These are phyloP conservation scores for Drosophila ogumai DNA, from an alignment of 1,140 invertebrate species.

Conservation along the genomic window DNA sequence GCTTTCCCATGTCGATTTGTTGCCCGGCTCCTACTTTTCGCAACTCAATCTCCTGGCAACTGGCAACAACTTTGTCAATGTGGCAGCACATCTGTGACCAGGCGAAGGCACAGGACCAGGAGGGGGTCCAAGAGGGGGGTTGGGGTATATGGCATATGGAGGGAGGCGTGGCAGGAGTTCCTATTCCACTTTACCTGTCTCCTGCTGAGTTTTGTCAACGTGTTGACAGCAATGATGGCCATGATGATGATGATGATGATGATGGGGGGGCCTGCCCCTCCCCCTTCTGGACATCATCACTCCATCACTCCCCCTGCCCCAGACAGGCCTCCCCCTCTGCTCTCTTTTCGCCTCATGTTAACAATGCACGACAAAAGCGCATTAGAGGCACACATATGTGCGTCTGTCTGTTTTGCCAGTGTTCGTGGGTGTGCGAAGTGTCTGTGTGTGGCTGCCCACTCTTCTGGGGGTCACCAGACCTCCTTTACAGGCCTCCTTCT, in stretches of 20 bases:
- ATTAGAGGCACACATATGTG: constrained; percentile 61
- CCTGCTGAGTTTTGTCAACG: constrained; percentile 55
- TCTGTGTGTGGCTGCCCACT: constrained; percentile 33
- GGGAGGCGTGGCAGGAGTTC: not conserved
- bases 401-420: constrained; percentile 7
- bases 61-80: constrained; percentile 73
- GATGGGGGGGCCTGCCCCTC: not conserved
- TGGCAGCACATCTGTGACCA: constrained; percentile 61
- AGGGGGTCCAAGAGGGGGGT: not conserved
- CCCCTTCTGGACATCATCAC: constrained; percentile 7
- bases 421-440: not conserved
- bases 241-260: constrained; percentile 41
- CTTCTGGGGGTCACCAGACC: constrained; percentile 23
- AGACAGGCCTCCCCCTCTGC: not conserved
- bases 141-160: not conserved
- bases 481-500: not conserved
- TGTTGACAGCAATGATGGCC: constrained; percentile 73
- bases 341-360: constrained; percentile 48
- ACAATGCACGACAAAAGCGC: constrained; percentile 79
- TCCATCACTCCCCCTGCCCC: not conserved
- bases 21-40: constrained; percentile 9
- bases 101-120: constrained; percentile 4
- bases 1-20: constrained; percentile 1
- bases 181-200: constrained; percentile 41
- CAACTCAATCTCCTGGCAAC: constrained; percentile 52